phyloP scores from a whole-genome alignment of 2,113 vertebrate genomes.

The Salvelinus sp. region DNA sequence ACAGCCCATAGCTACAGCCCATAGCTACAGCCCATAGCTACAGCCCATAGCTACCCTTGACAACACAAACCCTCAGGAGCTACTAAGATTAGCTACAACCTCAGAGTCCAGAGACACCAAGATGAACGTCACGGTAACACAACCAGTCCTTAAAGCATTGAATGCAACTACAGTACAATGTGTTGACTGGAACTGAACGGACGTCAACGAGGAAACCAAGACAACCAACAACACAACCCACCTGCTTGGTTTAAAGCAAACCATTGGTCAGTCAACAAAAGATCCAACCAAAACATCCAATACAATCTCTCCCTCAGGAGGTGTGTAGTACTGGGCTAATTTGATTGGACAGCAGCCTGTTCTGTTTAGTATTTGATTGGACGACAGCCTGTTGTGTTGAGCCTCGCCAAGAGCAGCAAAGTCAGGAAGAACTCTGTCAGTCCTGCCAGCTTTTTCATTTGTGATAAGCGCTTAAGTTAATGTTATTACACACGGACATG shows the following conservation, averaged over 20 bases:
- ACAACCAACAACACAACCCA: no score
- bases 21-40: no score
- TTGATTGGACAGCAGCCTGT: no score
- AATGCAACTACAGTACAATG: background rate
- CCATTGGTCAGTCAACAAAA: no score
- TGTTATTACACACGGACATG: background rate
- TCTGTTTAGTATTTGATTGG: background rate
- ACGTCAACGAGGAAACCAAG: background rate
- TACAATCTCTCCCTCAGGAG: background rate
- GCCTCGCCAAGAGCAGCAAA: background rate
- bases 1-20: no score
- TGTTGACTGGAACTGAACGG: background rate
- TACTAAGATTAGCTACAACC: background rate
- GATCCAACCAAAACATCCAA: no score
- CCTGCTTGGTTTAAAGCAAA: no score
- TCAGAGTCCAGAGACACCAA: no score
- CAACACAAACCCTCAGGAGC: no score
- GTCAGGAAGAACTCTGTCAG: background rate
- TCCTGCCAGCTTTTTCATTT: background rate
- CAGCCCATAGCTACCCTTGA: no score
- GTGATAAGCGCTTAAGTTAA: constrained; percentile 1
- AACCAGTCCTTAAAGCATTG: background rate
- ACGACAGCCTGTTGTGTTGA: background rate
- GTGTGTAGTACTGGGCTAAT: background rate
- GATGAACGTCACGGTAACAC: background rate